Conservation (phyloP, 2,113 vertebrate genomes). For the Oenanthe melanoleuca region DNA sequence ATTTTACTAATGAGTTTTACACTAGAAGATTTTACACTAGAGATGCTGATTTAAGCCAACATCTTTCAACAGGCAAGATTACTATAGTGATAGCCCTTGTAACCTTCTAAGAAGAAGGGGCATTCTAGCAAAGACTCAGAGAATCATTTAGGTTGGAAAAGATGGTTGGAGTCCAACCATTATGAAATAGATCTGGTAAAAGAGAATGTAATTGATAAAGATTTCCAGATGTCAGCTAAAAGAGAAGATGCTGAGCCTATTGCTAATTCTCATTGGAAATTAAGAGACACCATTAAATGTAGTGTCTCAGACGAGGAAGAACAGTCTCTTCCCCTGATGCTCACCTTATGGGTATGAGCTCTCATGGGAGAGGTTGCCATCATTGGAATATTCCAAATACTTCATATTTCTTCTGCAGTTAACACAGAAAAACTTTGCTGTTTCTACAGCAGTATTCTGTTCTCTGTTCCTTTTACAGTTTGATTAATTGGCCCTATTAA, state of each 20-base stretch:
- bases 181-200: neutral
- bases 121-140: neutral
- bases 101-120: neutral
- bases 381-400: neutral
- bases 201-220: neutral
- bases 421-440: neutral
- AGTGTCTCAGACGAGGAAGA: neutral
- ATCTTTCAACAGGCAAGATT: neutral
- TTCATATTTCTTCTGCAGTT: neutral
- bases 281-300: neutral
- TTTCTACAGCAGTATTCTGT: neutral
- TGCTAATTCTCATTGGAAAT: neutral
- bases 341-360: neutral
- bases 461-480: neutral
- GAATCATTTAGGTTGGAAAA: no score
- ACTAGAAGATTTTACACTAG: neutral
- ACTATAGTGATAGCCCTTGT: rapidly evolving
- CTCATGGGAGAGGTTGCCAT: neutral
- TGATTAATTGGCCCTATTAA: neutral
- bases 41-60: neutral
- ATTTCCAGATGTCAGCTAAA: neutral
- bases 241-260: neutral
- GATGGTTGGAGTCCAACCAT: neutral
- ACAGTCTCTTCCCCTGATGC: neutral
- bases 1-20: neutral